Percentiles rank a stretch among this genome's conserved stretches.
Conservation (phyloP, 1,140 invertebrate genomes). For the Drosophila chauvacae region DNA sequence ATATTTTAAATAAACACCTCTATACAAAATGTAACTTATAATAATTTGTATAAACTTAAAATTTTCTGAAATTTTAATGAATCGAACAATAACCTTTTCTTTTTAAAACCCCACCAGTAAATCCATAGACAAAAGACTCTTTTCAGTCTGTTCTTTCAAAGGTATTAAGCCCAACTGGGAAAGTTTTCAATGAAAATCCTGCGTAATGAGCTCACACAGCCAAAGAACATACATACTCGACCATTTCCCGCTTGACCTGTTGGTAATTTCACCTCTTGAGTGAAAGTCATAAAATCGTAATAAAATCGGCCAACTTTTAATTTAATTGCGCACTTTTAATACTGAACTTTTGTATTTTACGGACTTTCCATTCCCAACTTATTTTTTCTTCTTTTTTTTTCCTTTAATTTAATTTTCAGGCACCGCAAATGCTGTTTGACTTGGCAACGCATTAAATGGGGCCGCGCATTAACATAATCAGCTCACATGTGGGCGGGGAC, state of each 20-base stretch:
- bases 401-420: slow-evolving; percentile 69
- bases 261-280: slow-evolving; percentile 41
- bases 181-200: slow-evolving; percentile 9
- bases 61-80: not conserved
- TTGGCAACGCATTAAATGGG: slow-evolving; percentile 68
- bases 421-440: slow-evolving; percentile 64
- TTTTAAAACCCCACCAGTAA: not conserved
- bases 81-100: not conserved
- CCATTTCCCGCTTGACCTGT: slow-evolving; percentile 30
- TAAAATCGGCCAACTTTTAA: slow-evolving; percentile 74
- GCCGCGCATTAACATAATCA: slow-evolving; percentile 76
- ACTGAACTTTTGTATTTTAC: slow-evolving; percentile 30
- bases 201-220: slow-evolving; percentile 3
- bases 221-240: not conserved
- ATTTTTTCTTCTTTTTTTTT: not conserved
- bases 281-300: slow-evolving; percentile 73
- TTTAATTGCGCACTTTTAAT: slow-evolving; percentile 66
- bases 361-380: not conserved
- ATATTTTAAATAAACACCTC: not conserved
- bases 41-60: too few species aligned
- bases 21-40: too few species aligned
- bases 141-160: not conserved
- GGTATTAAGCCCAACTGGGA: slow-evolving; percentile 12
- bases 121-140: not conserved
- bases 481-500: slow-evolving; percentile 53